Conservation (phyloP, 1,140 invertebrate species). For the Ceratosolen fusciceps region DNA sequence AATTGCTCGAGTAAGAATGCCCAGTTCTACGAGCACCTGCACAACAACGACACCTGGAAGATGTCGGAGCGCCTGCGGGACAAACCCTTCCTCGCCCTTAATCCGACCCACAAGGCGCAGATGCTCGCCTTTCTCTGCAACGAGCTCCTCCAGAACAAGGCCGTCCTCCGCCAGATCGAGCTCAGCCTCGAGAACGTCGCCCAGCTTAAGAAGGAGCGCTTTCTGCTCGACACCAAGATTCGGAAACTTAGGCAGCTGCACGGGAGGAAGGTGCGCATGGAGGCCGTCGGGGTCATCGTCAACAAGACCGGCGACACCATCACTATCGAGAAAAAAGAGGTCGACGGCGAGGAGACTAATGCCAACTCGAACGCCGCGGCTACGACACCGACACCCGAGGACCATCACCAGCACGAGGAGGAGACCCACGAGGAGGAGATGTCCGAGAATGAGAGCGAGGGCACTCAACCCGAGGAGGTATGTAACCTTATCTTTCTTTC, state of each 20-base stretch:
- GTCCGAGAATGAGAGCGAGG: slow-evolving; percentile 89
- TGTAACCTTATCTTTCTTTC: background rate
- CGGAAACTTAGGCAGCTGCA: slow-evolving; percentile 85
- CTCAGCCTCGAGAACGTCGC: slow-evolving; percentile 81
- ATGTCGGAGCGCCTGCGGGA: slow-evolving; percentile 82
- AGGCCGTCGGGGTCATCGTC: slow-evolving; percentile 75
- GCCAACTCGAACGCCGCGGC: slow-evolving; percentile 47
- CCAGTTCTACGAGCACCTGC: slow-evolving; percentile 82
- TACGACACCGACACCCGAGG: slow-evolving; percentile 58
- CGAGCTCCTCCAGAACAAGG: slow-evolving; percentile 93
- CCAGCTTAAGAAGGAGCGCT: slow-evolving; percentile 84
- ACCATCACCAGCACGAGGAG: slow-evolving; percentile 70
- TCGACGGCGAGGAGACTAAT: slow-evolving; percentile 63
- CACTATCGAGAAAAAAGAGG: slow-evolving; percentile 69
- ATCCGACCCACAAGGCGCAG: slow-evolving; percentile 87
- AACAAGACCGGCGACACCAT: slow-evolving; percentile 69
- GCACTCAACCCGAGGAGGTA: slow-evolving; percentile 86
- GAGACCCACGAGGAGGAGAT: slow-evolving; percentile 73
- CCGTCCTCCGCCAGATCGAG: slow-evolving; percentile 86
- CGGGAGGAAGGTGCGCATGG: slow-evolving; percentile 81
- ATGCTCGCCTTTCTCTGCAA: slow-evolving; percentile 94
- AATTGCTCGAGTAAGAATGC: slow-evolving; percentile 80
- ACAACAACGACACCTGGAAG: slow-evolving; percentile 82
- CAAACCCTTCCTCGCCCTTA: slow-evolving; percentile 88
- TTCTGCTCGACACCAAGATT: slow-evolving; percentile 88